Percentiles rank a stretch among this genome's conserved stretches.
These are phyloP conservation scores for Rhincodon typus DNA, from an alignment of 2,797 vertebrate species.

Conservation along the genomic window DNA sequence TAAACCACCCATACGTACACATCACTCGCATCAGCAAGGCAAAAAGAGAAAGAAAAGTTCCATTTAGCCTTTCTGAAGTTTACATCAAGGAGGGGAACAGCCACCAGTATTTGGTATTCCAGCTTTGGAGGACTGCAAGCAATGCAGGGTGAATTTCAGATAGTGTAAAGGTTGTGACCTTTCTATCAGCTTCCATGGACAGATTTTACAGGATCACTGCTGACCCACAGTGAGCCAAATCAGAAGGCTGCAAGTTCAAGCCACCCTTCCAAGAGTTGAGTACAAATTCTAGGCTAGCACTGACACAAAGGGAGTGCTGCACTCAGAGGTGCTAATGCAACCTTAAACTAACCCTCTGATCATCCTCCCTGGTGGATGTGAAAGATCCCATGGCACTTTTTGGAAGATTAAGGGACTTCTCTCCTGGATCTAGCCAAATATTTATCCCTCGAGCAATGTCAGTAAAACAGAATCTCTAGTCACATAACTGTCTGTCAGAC, in stretches of 20 bases:
- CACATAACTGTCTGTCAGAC: neutral
- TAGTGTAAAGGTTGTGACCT: too few relatives aligned
- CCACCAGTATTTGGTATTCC: constrained; percentile 10
- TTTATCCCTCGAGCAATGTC: neutral
- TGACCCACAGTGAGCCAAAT: too few relatives aligned
- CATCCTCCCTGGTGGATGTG: neutral
- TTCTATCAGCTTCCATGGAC: neutral
- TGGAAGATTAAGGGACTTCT: neutral
- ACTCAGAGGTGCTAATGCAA: neutral
- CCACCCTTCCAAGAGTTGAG: neutral
- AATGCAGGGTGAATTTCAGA: neutral
- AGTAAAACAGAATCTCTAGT: neutral
- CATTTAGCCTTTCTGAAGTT: constrained; percentile 7
- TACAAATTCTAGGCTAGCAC: neutral
- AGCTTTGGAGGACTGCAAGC: neutral
- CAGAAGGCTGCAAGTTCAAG: neutral
- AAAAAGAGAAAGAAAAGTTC: neutral
- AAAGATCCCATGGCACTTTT: neutral
- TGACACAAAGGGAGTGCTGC: neutral
- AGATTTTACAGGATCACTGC: neutral
- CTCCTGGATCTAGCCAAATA: neutral
- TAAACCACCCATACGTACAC: neutral
- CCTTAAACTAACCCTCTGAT: neutral
- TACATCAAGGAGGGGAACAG: neutral
- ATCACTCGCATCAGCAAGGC: constrained; percentile 15